Conservation (phyloP, 2,797 vertebrate genomes). For the Xiphophorus birchmanni region DNA sequence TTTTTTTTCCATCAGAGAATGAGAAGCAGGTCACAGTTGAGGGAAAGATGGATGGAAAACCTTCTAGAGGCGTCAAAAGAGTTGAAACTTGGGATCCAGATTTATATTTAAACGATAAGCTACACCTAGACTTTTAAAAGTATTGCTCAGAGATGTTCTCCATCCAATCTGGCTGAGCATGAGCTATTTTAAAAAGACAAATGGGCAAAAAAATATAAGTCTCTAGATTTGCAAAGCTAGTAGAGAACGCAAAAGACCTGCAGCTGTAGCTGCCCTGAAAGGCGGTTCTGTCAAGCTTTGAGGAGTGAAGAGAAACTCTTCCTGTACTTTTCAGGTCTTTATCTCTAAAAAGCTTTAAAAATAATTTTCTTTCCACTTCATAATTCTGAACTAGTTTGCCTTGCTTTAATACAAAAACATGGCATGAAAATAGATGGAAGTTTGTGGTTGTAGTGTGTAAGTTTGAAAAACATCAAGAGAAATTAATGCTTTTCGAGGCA, state of each 20-base stretch:
- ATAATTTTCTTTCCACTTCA: not conserved
- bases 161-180: not conserved
- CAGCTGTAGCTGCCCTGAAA: not conserved
- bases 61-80: not conserved
- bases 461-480: not conserved
- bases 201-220: not conserved
- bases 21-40: too few species aligned
- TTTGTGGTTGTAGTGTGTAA: not conserved
- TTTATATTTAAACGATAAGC: not conserved
- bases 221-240: not conserved
- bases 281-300: not conserved
- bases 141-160: not conserved
- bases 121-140: too few species aligned
- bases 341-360: not conserved
- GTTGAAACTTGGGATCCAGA: not conserved
- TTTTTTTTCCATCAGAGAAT: too few species aligned
- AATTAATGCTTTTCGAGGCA: not conserved
- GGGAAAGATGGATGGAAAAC: not conserved
- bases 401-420: not conserved
- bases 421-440: not conserved
- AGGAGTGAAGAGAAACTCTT: not conserved
- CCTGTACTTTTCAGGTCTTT: not conserved
- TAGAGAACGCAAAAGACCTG: not conserved
- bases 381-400: not conserved
- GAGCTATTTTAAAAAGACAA: not conserved